A percentile compares a stretch with the other conserved stretches of the same genome.
Conservation (phyloP, 2,113 vertebrate species). For the Tetraodon nigroviridis region DNA sequence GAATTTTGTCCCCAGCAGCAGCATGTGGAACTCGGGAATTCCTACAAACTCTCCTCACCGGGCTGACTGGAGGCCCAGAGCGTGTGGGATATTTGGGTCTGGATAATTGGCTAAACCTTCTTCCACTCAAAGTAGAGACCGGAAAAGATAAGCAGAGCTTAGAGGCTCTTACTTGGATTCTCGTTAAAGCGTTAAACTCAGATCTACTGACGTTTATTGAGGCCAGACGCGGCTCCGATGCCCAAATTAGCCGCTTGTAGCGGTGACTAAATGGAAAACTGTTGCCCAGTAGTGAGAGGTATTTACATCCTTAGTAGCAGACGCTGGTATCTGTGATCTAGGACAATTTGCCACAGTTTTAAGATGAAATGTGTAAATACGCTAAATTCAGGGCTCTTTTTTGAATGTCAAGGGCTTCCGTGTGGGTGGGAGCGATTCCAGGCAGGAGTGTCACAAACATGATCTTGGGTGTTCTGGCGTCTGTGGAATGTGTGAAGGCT, state of each 20-base stretch:
- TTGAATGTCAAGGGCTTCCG: background rate
- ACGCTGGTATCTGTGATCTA: too few species aligned
- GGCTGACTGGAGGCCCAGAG: constrained; percentile 2
- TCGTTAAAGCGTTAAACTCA: constrained; percentile 24
- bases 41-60: constrained; percentile 1
- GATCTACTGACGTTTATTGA: constrained; percentile 10
- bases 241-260: constrained; percentile 16
- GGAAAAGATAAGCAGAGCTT: constrained; percentile 57
- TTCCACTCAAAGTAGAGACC: constrained; percentile 53
- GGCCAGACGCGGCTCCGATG: background rate
- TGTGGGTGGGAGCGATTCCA: constrained; percentile 13
- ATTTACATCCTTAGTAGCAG: too few species aligned
- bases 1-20: background rate
- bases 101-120: constrained; percentile 62
- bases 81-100: constrained; percentile 59
- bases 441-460: background rate
- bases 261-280: background rate
- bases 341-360: too few species aligned
- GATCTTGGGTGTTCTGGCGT: constrained; percentile 8
- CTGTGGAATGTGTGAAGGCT: constrained; percentile 15
- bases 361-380: background rate
- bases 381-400: background rate
- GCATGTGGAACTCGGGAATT: background rate
- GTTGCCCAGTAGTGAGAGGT: background rate
- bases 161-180: constrained; percentile 39